Conservation (phyloP, 1,140 invertebrate species). For the Agrilus planipennis region DNA sequence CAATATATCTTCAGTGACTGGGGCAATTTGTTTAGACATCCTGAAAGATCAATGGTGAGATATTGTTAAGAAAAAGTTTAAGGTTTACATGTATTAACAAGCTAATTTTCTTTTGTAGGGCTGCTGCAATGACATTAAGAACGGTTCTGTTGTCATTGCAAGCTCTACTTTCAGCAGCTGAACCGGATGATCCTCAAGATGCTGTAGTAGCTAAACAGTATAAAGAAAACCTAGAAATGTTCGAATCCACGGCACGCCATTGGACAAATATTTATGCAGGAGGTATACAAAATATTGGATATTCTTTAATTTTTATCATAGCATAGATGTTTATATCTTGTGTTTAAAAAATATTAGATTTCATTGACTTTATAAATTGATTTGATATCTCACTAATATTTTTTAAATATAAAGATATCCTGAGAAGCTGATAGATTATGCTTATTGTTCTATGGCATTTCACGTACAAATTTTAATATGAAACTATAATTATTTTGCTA, state of each 20-base stretch:
- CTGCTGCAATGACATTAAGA: conserved; percentile 94
- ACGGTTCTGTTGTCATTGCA: conserved; percentile 91
- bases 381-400: no score
- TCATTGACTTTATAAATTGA: no score
- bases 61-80: not conserved
- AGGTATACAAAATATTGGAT: conserved; percentile 36
- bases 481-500: no score
- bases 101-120: conserved; percentile 45
- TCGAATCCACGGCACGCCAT: conserved; percentile 78
- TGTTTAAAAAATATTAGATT: no score
- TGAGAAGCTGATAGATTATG: no score
- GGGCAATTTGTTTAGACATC: conserved; percentile 98
- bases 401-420: no score
- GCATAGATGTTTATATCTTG: no score
- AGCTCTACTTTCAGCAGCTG: conserved; percentile 81
- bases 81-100: not conserved
- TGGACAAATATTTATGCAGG: conserved; percentile 94
- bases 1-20: conserved; percentile 97
- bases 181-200: conserved; percentile 94
- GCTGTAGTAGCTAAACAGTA: conserved; percentile 96
- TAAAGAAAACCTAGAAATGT: conserved; percentile 79
- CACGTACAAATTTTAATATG: no score
- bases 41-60: conserved; percentile 93
- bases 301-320: no score
- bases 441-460: no score